phyloP scores from a whole-genome alignment of 2,888 invertebrate genomes.

The Leptodirus hochenwartii region DNA sequence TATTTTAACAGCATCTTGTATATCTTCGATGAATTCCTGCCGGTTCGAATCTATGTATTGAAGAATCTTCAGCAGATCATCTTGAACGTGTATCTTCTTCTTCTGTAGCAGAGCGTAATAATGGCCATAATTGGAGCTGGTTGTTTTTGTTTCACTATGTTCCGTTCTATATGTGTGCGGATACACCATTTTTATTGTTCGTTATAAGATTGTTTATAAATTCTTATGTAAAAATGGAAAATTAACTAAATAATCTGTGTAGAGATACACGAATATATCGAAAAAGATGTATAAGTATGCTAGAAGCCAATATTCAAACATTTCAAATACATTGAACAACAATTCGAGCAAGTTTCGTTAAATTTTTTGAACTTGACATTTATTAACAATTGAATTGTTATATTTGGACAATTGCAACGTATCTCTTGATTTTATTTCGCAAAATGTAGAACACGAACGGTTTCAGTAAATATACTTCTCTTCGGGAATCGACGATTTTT shows the following conservation, averaged over 20 bases:
- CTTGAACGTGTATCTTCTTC: constrained; percentile 23
- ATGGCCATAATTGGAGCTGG: constrained; percentile 23
- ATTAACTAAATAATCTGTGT: constrained; percentile 22
- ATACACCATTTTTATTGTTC: constrained; percentile 19
- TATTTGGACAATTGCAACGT: too few species aligned
- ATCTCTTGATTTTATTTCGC: too few species aligned
- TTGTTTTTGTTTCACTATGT: constrained; percentile 25
- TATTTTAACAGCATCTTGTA: constrained; percentile 22
- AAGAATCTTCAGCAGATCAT: constrained; percentile 22
- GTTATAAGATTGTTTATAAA: constrained; percentile 5
- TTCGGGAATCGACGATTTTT: too few species aligned
- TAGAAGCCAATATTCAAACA: constrained; percentile 21
- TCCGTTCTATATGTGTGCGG: constrained; percentile 25
- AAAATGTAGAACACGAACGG: too few species aligned
- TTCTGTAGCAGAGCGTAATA: constrained; percentile 19
- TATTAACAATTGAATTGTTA: too few species aligned
- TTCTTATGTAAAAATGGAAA: constrained; percentile 21
- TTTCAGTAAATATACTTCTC: too few species aligned
- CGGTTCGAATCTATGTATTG: constrained; percentile 25
- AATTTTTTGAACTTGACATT: too few species aligned
- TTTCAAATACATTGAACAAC: too few species aligned
- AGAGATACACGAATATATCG: constrained; percentile 24
- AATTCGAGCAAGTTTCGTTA: too few species aligned
- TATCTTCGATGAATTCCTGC: constrained; percentile 19
- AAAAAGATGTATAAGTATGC: constrained; percentile 22